A percentile compares a stretch with the other conserved stretches of the same genome.
Evolutionary conservation across 2,888 invertebrate species (phyloP).

Genomic region (Sipha maydis): DNA sequence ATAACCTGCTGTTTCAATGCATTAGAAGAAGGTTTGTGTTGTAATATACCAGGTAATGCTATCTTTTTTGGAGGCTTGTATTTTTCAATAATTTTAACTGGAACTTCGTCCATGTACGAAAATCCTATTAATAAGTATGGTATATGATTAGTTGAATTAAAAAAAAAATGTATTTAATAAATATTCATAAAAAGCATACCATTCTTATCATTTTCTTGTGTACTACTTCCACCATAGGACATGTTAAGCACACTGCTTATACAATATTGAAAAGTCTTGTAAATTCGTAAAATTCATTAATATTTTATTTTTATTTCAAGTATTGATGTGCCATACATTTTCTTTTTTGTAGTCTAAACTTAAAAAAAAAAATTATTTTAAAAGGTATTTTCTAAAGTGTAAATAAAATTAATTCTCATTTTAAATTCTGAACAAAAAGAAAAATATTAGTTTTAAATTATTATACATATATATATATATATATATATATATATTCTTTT

Average conservation of each 20-base stretch:
- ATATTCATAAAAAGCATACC: slow-evolving; percentile 31
- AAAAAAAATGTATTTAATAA: too few relatives aligned
- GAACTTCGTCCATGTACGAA: slow-evolving; percentile 82
- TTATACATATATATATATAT: too few relatives aligned
- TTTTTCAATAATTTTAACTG: slow-evolving; percentile 88
- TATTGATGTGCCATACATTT: neutral
- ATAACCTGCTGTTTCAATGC: slow-evolving; percentile 41
- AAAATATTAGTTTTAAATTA: too few relatives aligned
- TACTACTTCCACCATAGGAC: slow-evolving; percentile 58
- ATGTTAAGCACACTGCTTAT: slow-evolving; percentile 53
- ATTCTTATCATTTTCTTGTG: slow-evolving; percentile 60
- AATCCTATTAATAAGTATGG: slow-evolving; percentile 27
- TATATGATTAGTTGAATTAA: neutral
- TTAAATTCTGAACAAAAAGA: too few relatives aligned
- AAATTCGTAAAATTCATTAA: slow-evolving; percentile 43
- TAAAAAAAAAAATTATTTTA: slow-evolving; percentile 4
- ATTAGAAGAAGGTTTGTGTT: slow-evolving; percentile 64
- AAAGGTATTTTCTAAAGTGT: too few relatives aligned
- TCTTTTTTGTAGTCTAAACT: slow-evolving; percentile 1
- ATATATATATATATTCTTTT: too few relatives aligned
- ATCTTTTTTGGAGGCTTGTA: slow-evolving; percentile 83
- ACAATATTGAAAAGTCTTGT: slow-evolving; percentile 31
- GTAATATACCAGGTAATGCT: slow-evolving; percentile 69
- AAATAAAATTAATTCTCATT: too few relatives aligned
- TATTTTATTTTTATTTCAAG: neutral